These are phyloP conservation scores for Bufo bufo DNA, from an alignment of 2,113 vertebrate species.

Conservation along the genomic window DNA sequence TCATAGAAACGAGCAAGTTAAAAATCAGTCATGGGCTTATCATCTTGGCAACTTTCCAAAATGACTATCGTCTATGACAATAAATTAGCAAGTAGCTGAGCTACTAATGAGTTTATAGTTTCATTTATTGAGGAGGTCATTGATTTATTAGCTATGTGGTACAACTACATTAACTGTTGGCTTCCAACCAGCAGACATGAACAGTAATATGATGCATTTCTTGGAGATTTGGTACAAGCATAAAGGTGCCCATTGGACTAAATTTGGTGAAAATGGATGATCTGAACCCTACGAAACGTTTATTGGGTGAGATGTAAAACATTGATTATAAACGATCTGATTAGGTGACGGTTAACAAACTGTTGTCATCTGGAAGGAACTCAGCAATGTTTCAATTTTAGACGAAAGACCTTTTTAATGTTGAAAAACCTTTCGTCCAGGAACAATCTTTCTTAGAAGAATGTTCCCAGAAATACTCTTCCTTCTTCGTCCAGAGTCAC, in stretches of 20 bases:
- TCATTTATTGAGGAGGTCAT: not conserved
- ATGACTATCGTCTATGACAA: conserved; percentile 33
- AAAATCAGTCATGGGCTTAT: conserved; percentile 56
- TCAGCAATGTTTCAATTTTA: too few species aligned
- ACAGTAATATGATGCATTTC: not conserved
- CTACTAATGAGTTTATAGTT: conserved; percentile 34
- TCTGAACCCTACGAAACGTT: too few species aligned
- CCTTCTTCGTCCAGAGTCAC: too few species aligned
- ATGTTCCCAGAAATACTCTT: too few species aligned
- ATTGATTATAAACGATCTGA: too few species aligned
- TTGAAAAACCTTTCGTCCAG: too few species aligned
- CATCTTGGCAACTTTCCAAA: conserved; percentile 31
- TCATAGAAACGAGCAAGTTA: conserved; percentile 39
- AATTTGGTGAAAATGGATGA: too few species aligned
- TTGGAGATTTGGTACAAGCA: not conserved
- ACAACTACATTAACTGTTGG: not conserved
- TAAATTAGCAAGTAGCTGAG: conserved; percentile 34
- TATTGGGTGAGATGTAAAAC: too few species aligned
- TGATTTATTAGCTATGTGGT: conserved; percentile 32
- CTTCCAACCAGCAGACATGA: not conserved
- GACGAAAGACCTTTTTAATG: too few species aligned
- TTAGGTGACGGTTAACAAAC: too few species aligned
- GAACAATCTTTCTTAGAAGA: too few species aligned
- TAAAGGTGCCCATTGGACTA: not conserved
- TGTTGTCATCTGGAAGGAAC: too few species aligned